Evolutionary conservation across 2,797 vertebrate species (phyloP).

Genomic region (Sebastes itinus): DNA sequence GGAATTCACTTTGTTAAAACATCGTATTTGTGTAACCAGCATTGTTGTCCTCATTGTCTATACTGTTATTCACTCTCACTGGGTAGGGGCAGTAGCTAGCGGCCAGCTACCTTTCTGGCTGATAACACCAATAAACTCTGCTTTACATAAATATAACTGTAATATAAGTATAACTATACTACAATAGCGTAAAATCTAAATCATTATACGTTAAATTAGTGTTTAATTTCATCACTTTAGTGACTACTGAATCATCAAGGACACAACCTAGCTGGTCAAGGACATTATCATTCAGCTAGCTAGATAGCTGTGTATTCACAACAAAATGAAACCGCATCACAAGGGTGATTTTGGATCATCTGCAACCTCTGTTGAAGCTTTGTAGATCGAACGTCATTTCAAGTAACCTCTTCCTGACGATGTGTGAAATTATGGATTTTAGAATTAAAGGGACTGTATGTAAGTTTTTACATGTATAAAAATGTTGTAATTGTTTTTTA

Average conservation of each 20-base stretch:
- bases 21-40: not conserved
- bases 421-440: not conserved
- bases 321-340: not conserved
- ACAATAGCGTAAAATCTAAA: not conserved
- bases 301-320: not conserved
- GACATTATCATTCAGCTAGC: not conserved
- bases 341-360: not conserved
- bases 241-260: not conserved
- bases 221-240: not conserved
- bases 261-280: not conserved
- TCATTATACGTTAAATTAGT: not conserved
- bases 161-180: no score
- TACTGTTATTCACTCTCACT: not conserved
- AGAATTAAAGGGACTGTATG: not conserved
- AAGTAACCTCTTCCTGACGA: not conserved
- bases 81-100: not conserved
- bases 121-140: not conserved
- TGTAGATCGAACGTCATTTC: not conserved
- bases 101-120: not conserved
- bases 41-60: not conserved
- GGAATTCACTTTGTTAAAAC: not conserved
- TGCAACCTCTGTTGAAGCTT: not conserved
- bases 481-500: no score
- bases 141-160: not conserved
- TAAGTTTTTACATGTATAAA: no score